Evolutionary conservation across 2,113 vertebrate species (phyloP), one percentile per base, ranked within the genome.

Genomic region (Tragelaphus buxtoni): DNA sequence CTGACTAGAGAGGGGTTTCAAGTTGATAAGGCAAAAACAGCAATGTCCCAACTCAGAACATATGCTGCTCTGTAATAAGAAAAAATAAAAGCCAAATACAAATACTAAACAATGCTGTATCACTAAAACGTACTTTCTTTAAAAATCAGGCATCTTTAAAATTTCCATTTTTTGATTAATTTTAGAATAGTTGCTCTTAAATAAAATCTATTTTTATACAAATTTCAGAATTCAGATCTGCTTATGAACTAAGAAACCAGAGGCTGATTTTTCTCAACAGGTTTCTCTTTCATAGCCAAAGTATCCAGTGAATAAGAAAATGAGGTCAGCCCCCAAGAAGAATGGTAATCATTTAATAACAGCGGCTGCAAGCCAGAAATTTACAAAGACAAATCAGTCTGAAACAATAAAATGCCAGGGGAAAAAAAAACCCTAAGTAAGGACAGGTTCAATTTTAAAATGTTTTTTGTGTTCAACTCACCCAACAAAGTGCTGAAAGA

Each of bases 1-100:
- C n/a, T n/a, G n/a, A n/a, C n/a, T n/a, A n/a, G n/a, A n/a, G n/a
- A 92, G 65, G 56, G 79, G 32, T 74, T 96, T 96, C 76, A 72
- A 92, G 60, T 77, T 84, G 90, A 92, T 93, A 79, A 97, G 42
- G 55, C 92, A 95, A 85, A 86, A 90, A 16, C 84, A 96, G 69
- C 45, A 77, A 58, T 88, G 80, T 65, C 77, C 79, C 32, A 72
- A 51, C 77, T 61, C 42, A 87, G 94, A 97, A 88, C 83, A 92
- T 94, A 96, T 79, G 83, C 81, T 72, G 9, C n/a, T 42, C 28
- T 85, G 10, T 85, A 72, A 84, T 79, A 84, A 84, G 39, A 7
- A 82, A 82, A 74, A 55, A 51, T 53, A 81, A 47, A 11, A 39
- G 20, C 20, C 47, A 93, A 84, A 88, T 91, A 85, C 20, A 95